Evolutionary conservation across 1,140 invertebrate species (phyloP).

Genomic region (Drosophila obscura): DNA sequence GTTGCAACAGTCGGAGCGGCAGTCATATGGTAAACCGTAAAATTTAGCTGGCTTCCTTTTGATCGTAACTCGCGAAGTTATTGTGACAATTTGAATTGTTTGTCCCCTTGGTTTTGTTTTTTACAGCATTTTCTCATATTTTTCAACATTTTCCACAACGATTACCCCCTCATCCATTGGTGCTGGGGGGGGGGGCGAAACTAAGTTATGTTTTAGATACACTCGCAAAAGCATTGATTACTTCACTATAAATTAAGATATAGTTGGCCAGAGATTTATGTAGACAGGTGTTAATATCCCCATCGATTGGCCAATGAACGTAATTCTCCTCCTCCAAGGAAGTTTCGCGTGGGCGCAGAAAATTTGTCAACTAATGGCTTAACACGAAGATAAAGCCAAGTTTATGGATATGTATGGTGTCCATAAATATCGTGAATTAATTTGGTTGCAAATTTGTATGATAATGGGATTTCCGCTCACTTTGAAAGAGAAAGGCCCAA

Average conservation of each 20-base stretch:
- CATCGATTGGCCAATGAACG: conserved; percentile 72
- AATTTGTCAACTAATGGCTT: conserved; percentile 53
- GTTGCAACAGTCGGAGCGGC: conserved; percentile 40
- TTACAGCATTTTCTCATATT: conserved; percentile 2
- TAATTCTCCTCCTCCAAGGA: conserved; percentile 31
- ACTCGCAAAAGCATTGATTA: conserved; percentile 63
- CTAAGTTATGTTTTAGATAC: conserved; percentile 59
- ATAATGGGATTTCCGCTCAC: conserved; percentile 44
- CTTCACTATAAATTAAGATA: conserved; percentile 77
- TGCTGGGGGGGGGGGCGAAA: background rate
- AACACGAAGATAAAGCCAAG: conserved; percentile 41
- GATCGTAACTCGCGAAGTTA: conserved; percentile 61
- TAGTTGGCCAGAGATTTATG: conserved; percentile 59
- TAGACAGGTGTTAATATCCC: conserved; percentile 69
- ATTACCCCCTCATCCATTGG: background rate
- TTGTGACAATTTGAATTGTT: conserved; percentile 75
- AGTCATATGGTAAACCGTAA: conserved; percentile 21
- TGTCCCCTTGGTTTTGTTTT: conserved; percentile 28
- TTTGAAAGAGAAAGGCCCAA: background rate
- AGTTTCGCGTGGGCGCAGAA: conserved; percentile 37
- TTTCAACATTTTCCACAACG: background rate
- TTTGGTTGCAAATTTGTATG: conserved; percentile 33
- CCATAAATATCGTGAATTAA: conserved; percentile 42
- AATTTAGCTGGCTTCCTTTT: conserved; percentile 55
- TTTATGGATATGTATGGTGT: conserved; percentile 35